These are phyloP conservation scores for Tuberolachnus salignus DNA, from an alignment of 2,888 invertebrate genomes.

Conservation along the genomic window DNA sequence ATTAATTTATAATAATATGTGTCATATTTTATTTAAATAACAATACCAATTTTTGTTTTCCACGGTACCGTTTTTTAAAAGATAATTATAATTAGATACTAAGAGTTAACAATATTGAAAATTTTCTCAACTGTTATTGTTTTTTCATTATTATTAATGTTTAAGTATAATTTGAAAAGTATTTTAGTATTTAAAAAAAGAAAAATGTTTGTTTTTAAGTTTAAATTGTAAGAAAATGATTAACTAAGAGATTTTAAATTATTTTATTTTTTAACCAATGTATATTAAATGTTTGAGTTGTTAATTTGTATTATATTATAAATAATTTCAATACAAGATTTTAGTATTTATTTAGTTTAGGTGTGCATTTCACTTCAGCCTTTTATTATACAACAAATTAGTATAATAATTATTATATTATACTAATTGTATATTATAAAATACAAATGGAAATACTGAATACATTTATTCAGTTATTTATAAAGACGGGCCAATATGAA, in stretches of 20 bases:
- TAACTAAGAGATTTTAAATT: constrained; percentile 7
- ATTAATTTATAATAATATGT: constrained; percentile 27
- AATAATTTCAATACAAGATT: background rate
- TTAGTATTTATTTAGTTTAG: constrained; percentile 12
- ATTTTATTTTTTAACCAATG: constrained; percentile 27
- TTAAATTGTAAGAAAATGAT: constrained; percentile 19
- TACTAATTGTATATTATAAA: too few relatives aligned
- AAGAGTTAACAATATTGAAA: background rate
- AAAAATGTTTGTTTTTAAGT: constrained; percentile 20
- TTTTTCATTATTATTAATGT: constrained; percentile 13
- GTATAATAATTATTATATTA: too few relatives aligned
- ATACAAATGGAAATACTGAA: background rate
- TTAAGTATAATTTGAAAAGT: constrained; percentile 17
- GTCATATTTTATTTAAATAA: constrained; percentile 37
- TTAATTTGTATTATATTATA: constrained; percentile 23
- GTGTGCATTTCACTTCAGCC: constrained; percentile 37
- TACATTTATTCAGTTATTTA: constrained; percentile 1
- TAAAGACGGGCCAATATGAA: constrained; percentile 29
- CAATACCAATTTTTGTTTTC: background rate
- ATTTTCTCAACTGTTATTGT: constrained; percentile 38
- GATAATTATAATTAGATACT: constrained; percentile 8
- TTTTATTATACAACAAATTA: background rate
- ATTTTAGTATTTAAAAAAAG: constrained; percentile 22
- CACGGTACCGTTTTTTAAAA: constrained; percentile 12
- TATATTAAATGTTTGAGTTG: constrained; percentile 17